Conservation (phyloP, 2,113 vertebrate genomes). For the Sylvia atricapilla region DNA sequence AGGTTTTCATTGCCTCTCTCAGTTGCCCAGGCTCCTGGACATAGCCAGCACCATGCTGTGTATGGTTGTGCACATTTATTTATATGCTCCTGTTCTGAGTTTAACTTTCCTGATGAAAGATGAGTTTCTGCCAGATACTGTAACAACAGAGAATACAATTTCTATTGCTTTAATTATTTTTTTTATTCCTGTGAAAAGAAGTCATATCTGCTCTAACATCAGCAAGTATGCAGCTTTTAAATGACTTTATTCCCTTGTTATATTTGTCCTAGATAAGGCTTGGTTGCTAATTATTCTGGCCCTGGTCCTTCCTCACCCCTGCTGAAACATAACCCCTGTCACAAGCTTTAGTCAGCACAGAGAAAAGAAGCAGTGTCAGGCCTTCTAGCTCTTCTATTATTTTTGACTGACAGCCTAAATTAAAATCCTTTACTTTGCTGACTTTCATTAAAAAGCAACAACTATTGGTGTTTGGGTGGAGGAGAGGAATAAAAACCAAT, state of each 20-base stretch:
- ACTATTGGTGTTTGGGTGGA: neutral
- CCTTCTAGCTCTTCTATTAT: neutral
- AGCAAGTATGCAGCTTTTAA: constrained; percentile 5
- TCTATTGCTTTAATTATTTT: neutral
- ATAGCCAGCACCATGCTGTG: neutral
- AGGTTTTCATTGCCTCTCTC: fast-evolving
- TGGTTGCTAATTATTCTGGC: constrained; percentile 4
- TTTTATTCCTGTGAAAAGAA: neutral
- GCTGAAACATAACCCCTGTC: neutral
- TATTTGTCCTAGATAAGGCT: neutral
- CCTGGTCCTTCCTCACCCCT: neutral
- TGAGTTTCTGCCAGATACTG: neutral
- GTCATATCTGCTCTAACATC: neutral
- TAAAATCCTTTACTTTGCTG: constrained; percentile 8
- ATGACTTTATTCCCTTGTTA: neutral
- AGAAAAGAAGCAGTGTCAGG: neutral
- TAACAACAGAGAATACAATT: neutral
- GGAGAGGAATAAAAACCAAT: neutral
- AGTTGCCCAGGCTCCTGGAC: neutral
- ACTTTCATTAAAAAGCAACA: constrained; percentile 9
- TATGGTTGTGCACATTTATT: neutral
- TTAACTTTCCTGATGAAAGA: neutral
- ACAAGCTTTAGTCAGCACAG: neutral
- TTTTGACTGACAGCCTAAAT: constrained; percentile 22
- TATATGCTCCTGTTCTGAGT: neutral